Base-by-base conservation (phyloP, 2,888 invertebrate species). In the Itoplectis maculator region DNA sequence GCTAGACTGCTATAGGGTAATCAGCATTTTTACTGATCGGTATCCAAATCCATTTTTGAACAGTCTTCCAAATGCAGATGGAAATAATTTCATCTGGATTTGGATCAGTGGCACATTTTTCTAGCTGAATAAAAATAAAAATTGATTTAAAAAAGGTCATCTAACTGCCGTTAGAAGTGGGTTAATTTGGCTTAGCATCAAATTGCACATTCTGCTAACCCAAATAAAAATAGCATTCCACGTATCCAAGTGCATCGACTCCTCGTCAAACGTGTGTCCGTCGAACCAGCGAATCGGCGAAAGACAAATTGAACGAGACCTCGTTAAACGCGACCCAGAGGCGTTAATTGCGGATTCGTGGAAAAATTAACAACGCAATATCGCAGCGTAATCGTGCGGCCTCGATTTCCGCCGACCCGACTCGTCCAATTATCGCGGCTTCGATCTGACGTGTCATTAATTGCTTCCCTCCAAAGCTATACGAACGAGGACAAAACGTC, bases 251-350 rank as follows among this genome's bases (percentile, higher is more conserved):
- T n/a, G 18, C 49, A 8, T 11, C n/a, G 0, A 54, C 23, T 9
- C 15, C 5, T n/a, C n/a, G 35, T 35, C 35, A 35, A 35, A 35
- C n/a, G 11, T 4, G 13, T 0, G 15, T 59, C 56, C 56, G 13
- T 35, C 29, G 35, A 35, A 35, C 29, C 7, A n/a, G n/a, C 29
- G 35, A 35, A 29, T n/a, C n/a, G 56, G 2, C 15, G 15, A 11
- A 18, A 18, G 61, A 61, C 9, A 40, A 61, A 40, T 40, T 18
- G 29, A 61, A 40, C 47, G 42, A 35, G 47, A 42, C 47, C 68
- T 75, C 75, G 47, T 76, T 76, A 76, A 61, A 40, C 68, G 11
- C 40, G 37, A 45, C 29, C 56, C 11, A 49, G 75, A 59, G 40
- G 20, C 61, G 61, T 59, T 69, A 76, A 69, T 61, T 59, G 76